These are phyloP conservation scores for Hylia prasina DNA, from an alignment of 2,113 vertebrate genomes.

Conservation along the genomic window DNA sequence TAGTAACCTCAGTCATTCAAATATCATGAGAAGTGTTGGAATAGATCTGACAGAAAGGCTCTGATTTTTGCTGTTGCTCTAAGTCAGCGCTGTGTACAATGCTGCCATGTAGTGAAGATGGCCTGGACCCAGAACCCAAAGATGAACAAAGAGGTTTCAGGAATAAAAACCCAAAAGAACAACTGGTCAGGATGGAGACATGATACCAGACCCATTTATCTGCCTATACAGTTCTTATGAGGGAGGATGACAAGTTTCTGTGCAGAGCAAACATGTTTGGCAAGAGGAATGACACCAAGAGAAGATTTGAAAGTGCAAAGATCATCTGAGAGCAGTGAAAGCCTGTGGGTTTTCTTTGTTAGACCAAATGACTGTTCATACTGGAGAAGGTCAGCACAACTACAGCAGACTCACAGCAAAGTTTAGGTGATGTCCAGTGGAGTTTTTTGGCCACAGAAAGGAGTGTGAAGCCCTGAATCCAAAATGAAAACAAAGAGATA, in stretches of 20 bases:
- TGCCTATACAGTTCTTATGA: not conserved
- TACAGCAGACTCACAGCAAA: not conserved
- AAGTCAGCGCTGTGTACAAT: not conserved
- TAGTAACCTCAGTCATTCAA: not conserved
- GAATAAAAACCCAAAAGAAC: rapidly evolving
- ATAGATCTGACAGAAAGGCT: not conserved
- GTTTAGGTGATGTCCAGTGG: not conserved
- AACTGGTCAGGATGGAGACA: not conserved
- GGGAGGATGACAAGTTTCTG: not conserved
- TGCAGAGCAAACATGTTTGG: not conserved
- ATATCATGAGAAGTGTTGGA: not conserved
- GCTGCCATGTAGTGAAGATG: not conserved
- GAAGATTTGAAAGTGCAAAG: not conserved
- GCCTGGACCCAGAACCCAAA: not conserved
- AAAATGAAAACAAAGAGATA: not conserved
- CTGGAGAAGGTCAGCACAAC: not conserved
- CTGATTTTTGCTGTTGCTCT: not conserved
- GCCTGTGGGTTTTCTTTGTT: not conserved
- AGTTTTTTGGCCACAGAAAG: not conserved
- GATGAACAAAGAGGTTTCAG: not conserved
- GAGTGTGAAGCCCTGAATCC: not conserved
- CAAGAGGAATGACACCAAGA: not conserved
- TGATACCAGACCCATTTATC: not conserved
- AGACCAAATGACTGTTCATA: not conserved
- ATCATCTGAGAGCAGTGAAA: not conserved